phyloP scores from a whole-genome alignment of 2,797 vertebrate genomes.

The Clangula hyemalis region DNA sequence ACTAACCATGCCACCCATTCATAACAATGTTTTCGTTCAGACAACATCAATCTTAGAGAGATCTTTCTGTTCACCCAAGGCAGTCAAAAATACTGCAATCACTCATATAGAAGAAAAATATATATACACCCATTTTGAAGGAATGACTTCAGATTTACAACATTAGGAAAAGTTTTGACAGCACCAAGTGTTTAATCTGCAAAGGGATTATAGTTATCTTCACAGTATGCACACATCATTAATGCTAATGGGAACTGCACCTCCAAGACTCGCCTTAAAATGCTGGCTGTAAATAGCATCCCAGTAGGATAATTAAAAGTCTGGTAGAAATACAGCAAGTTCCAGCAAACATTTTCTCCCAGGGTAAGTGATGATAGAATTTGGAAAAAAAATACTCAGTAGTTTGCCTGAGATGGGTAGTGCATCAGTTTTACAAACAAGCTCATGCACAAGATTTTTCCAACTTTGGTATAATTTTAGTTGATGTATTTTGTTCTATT shows the following conservation, averaged over 20 bases:
- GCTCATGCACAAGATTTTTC: not conserved
- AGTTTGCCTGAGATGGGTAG: not conserved
- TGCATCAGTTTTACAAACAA: not conserved
- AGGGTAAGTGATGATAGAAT: slow-evolving; percentile 14
- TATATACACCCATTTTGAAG: not conserved
- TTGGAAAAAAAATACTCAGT: not conserved
- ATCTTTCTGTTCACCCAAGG: not conserved
- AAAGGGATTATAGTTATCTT: slow-evolving; percentile 30
- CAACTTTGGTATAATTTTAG: not conserved
- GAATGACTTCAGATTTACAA: slow-evolving; percentile 2
- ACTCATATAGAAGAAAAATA: not conserved
- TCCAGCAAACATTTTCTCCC: slow-evolving; percentile 28
- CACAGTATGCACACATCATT: not conserved
- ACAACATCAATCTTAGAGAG: not conserved
- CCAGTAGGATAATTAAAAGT: slow-evolving; percentile 40
- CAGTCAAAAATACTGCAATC: not conserved
- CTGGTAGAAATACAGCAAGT: slow-evolving; percentile 15
- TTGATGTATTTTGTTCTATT: not conserved
- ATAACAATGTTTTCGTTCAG: not conserved
- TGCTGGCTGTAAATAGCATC: not conserved
- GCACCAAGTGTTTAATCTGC: slow-evolving; percentile 22
- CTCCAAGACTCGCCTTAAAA: slow-evolving; percentile 32
- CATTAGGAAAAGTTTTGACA: slow-evolving; percentile 28
- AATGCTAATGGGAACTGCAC: slow-evolving; percentile 11
- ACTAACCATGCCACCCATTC: not conserved